Evolutionary conservation across 2,113 vertebrate genomes (phyloP).

Genomic region (Leucopsar rothschildi): DNA sequence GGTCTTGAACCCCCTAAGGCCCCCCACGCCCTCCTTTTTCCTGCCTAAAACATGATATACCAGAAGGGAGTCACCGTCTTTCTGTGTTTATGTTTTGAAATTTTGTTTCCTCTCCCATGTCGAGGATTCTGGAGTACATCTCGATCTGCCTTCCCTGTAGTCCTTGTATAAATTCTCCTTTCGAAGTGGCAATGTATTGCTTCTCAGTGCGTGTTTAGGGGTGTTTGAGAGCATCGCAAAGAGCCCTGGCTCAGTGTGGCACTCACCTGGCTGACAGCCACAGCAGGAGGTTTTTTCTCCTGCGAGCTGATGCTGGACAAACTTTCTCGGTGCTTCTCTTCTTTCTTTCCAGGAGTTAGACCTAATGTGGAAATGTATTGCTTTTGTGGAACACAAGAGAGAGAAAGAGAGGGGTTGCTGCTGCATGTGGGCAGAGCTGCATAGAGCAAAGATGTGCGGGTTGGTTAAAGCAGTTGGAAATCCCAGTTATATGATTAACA

Average conservation of each 20-base stretch:
- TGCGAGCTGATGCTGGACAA: not conserved
- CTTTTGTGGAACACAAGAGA: not conserved
- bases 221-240: slow-evolving; percentile 1
- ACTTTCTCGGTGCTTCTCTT: slow-evolving; percentile 4
- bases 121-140: not conserved
- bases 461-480: slow-evolving; percentile 20
- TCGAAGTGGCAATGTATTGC: not conserved
- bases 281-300: not conserved
- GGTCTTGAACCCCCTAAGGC: accelerated
- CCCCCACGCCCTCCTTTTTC: not conserved
- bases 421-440: slow-evolving; percentile 27
- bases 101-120: not conserved
- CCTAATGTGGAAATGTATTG: slow-evolving; percentile 1
- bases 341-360: not conserved
- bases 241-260: not conserved
- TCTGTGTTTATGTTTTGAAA: not conserved
- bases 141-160: not conserved
- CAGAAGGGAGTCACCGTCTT: not conserved
- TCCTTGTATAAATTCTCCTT: not conserved
- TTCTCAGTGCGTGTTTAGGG: not conserved
- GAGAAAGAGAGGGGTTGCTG: not conserved
- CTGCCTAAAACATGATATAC: not conserved
- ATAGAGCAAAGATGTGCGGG: slow-evolving; percentile 10
- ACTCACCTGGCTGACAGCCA: not conserved
- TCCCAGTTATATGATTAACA: not conserved